These are phyloP conservation scores for Nyctereutes procyonoides DNA, from an alignment of 2,113 vertebrate genomes.

Conservation along the genomic window DNA sequence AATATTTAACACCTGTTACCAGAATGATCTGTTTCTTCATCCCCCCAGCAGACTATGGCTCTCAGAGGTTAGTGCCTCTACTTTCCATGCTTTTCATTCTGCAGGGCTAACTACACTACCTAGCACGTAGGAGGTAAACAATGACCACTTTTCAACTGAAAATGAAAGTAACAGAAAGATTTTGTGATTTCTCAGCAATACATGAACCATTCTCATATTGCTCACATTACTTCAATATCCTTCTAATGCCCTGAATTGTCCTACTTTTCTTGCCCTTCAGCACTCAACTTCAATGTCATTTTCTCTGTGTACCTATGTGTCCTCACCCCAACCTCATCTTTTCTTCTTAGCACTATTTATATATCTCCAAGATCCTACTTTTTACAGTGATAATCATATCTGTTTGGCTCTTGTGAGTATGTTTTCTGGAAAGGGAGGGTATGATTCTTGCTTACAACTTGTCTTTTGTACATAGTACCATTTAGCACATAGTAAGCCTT, in stretches of 20 bases:
- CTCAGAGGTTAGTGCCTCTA: background rate
- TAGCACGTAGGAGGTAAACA: background rate
- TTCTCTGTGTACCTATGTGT: background rate
- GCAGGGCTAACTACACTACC: background rate
- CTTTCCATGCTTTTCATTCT: background rate
- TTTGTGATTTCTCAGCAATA: background rate
- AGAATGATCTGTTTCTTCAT: background rate
- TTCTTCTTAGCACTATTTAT: background rate
- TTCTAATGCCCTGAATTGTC: background rate
- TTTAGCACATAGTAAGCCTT: background rate
- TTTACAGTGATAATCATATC: background rate
- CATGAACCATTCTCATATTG: background rate
- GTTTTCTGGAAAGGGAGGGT: background rate
- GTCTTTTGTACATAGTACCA: background rate
- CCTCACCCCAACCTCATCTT: background rate
- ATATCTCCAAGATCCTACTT: background rate
- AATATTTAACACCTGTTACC: background rate
- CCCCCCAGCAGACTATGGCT: background rate
- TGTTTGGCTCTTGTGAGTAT: background rate
- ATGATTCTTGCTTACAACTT: background rate
- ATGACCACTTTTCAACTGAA: background rate
- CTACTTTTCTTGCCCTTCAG: background rate
- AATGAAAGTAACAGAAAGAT: background rate
- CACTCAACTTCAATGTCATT: background rate
- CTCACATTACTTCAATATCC: background rate